Base-by-base conservation (phyloP, 35 echinoderm and acorn worm genomes). In the Ophiothrix spiculata region DNA sequence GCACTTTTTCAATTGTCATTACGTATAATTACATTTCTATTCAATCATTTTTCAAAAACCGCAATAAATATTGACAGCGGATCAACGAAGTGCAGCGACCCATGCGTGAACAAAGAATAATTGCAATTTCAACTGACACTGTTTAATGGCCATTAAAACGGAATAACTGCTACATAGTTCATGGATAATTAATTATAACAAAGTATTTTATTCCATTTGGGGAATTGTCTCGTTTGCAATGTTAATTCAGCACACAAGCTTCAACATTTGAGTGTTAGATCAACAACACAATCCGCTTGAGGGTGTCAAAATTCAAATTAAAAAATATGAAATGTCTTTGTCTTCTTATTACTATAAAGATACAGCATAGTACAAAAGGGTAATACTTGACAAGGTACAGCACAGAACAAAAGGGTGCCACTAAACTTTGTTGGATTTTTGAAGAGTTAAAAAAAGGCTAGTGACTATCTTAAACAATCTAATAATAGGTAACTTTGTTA, bases 201-300 rank as follows among this genome's bases (percentile, higher is more conserved):
- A 8, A 11, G 21, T 49, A 19, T 10, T 49, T 6, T 19, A 49
- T 49, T 49, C 19, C 42, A n/a, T n/a, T n/a, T n/a, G n/a, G n/a
- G n/a, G n/a, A n/a, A n/a, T n/a, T n/a, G n/a, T 49, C 42, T 10
- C 19, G 6, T 49, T 49, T 49, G 6, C 19, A 10, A 10, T 49
- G 6, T 49, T 10, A 19, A 49, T 10, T 49, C 42, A 49, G 29
- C 4, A n/a, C 3, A 37, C 33, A 49, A 29, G 10, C 4, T 14
- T 10, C 35, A 31, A 33, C 31, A 83, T 77, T 84, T 81, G 83
- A 38, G 84, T 81, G 40, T 84, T 77, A 84, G 83, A 90, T 29
- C 88, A 80, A 84, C 88, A 84, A 39, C 88, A 80, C 33, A 81
- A 90, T 31, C n/a, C n/a, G n/a, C 80, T 64, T 39, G 88, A 84